These are phyloP conservation scores for Dexiosoma caninum DNA, from an alignment of 2,888 invertebrate genomes.

Conservation along the genomic window DNA sequence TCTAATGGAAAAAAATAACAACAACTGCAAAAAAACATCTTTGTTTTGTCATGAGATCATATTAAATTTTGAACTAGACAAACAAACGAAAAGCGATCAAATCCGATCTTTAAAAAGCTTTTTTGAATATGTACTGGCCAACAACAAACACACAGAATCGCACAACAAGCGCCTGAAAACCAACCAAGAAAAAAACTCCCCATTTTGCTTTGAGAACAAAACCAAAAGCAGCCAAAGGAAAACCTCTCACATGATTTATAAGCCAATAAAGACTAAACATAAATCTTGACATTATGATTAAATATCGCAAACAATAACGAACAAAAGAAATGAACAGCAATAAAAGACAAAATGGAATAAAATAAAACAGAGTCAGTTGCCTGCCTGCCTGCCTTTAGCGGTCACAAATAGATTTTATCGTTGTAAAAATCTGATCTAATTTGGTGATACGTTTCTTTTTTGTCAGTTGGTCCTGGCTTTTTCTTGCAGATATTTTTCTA, in stretches of 20 bases:
- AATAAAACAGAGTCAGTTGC: constrained; percentile 18
- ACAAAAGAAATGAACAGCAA: not conserved
- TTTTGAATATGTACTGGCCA: constrained; percentile 8
- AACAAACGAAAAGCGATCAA: constrained; percentile 39
- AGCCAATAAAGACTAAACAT: constrained; percentile 62
- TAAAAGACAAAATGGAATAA: not conserved
- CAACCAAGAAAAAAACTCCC: not conserved
- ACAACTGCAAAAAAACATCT: constrained; percentile 7
- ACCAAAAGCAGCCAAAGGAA: constrained; percentile 20
- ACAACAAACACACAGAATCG: not conserved
- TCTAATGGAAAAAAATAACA: not conserved
- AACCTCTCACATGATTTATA: constrained; percentile 56
- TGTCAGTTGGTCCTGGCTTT: too few species aligned
- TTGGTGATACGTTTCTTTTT: constrained; percentile 20
- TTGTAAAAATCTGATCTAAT: constrained; percentile 55
- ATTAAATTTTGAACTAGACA: constrained; percentile 39
- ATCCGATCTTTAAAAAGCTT: constrained; percentile 17
- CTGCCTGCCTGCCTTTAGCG: constrained; percentile 10
- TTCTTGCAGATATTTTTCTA: not conserved
- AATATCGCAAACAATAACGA: constrained; percentile 54
- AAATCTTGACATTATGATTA: constrained; percentile 64
- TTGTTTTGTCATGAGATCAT: constrained; percentile 56
- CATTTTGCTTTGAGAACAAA: constrained; percentile 20
- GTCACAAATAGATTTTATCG: constrained; percentile 46
- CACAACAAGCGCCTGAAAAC: too few species aligned